Evolutionary conservation across 2,888 invertebrate genomes (phyloP), one percentile per base, ranked within the genome.

Genomic region (Pomacea canaliculata): DNA sequence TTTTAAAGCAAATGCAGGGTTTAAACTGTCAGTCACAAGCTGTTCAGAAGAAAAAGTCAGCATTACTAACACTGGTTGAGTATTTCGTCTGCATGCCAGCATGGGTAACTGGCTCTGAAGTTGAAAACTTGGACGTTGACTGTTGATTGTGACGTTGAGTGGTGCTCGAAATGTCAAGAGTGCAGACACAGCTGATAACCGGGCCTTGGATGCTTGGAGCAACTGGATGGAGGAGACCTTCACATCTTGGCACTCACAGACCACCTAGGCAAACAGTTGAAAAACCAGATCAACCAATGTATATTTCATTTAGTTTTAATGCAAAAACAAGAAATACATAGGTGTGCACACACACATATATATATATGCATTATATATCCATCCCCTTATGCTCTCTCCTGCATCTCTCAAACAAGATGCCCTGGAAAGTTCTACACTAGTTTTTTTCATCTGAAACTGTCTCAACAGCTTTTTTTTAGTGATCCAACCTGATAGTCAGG

Each of bases 231-330:
- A 73, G 46, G 10, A 73, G 67, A 48, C 56, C 59, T 12, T 73
- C 66, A 18, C 73, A 73, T 66, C 27, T 1, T 46, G 67, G 59
- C 73, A 73, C 4, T 19, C 59, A 51, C 7, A 19, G 12, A 46
- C 68, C 13, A 73, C 73, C 73, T 73, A 67, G 27, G 10, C n/a
- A 63, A n/a, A 63, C n/a, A 27, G 37, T 37, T 37, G 37, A 37
- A 8, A 37, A 67, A 67, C 23, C 59, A 48, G 18, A 19, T 37
- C 8, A 37, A 37, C 37, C 37, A 56, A 9, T 18, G 9, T 27
- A n/a, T 56, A 16, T 56, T 56, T 51, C 59, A n/a, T 49, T n/a
- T 13, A 37, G 5, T 37, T 37, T 37, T 5, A 37, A 37, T 37
- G 37, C 37, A 37, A 37, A 37, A 37, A 37, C 3, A 37, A 37